phyloP scores from a whole-genome alignment of 2,888 invertebrate genomes.

The Lepidocyrtinus sp. region DNA sequence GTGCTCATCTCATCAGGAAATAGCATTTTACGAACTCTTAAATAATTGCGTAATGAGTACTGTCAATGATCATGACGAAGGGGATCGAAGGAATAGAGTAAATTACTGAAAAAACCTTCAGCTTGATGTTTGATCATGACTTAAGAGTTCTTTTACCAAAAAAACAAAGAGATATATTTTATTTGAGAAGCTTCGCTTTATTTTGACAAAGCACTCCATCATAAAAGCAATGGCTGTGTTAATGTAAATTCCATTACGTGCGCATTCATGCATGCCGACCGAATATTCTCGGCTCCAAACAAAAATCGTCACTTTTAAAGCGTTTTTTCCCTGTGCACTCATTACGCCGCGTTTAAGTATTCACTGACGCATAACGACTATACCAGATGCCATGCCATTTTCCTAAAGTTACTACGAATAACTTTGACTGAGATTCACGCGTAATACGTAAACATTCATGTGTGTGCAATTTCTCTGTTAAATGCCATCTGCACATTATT shows the following conservation, averaged over 20 bases:
- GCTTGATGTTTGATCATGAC: background rate
- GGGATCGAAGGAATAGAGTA: background rate
- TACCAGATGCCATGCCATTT: conserved; percentile 6
- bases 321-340: background rate
- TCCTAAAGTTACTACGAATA: no score
- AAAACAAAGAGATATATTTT: background rate
- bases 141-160: no score
- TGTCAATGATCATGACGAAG: background rate
- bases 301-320: background rate
- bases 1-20: no score
- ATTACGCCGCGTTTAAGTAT: background rate
- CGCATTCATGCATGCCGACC: background rate
- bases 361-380: conserved; percentile 1
- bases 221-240: conserved; percentile 4
- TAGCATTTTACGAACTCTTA: no score
- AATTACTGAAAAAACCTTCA: background rate
- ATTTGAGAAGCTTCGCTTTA: no score
- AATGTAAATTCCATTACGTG: background rate
- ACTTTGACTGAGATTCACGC: no score
- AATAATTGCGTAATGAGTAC: background rate
- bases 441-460: no score
- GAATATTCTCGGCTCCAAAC: no score
- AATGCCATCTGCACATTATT: no score
- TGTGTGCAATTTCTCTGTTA: no score
- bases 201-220: no score